Base-by-base conservation (phyloP, 2,888 invertebrate genomes). In the Cremastinae sp. region DNA sequence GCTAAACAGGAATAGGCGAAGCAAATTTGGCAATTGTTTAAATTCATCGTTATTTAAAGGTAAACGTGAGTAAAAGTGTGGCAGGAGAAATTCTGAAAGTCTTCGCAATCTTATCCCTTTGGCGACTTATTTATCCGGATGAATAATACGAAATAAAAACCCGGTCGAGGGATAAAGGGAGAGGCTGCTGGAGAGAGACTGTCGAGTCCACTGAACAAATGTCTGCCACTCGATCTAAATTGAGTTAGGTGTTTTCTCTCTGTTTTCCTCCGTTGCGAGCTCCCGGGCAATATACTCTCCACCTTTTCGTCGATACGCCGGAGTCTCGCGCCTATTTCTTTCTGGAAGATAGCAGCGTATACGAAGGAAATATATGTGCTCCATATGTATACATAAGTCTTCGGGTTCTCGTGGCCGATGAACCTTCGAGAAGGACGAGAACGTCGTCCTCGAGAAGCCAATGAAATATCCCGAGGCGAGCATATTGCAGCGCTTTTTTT, bases 141-240 rank as follows among this genome's bases (percentile, higher is more conserved):
- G 89, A 89, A 89, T 89, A 89, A 88, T 88, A 87, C 86, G 85
- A 86, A 89, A 86, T 87, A 89, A 89, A 88, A 86, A 88, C 81
- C 76, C 79, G 72, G 74, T 65, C 62, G 72, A 68, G 75, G 80
- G 82, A 83, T 82, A 84, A 84, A 83, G 83, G 79, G 71, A 70
- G 28, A 28, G 28, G 5, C 71, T 54, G 8, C 58, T n/a, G n/a
- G n/a, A n/a, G 65, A 28, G 28, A 28, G 28, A 3, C 28, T 28
- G 28, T 65, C 81, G 79, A 83, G 84, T 80, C 83, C 80, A 79
- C 81, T 84, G 88, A 88, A 90, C 88, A 90, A 90, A 90, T 90
- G 90, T 86, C 82, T 84, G 84, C 84, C 87, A 89, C 90, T 90
- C 90, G 90, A 90, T 90, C 90, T 90, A 89, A 90, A 90, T 90